Evolutionary conservation across 2,888 invertebrate species (phyloP), one percentile per base, ranked within the genome.

Genomic region (Galeruca laticollis): DNA sequence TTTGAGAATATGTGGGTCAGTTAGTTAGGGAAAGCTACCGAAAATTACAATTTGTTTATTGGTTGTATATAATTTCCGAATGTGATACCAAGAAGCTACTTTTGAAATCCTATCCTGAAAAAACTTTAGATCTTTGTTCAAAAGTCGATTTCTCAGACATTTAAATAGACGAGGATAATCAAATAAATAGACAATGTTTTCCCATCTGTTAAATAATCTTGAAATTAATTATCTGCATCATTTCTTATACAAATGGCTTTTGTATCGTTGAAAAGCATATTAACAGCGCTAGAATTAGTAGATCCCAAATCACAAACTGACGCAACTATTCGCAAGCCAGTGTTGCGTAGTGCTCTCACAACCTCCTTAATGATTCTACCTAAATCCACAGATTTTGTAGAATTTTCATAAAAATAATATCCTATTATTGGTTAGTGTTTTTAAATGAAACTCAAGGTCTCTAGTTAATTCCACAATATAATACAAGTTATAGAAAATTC

Each of bases 251-350:
- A 73, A n/a, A 75, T 49, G 11, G 21, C 63, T 15, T 67, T 52
- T 9, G 72, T 74, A 9, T 76, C 72, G 26, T 69, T 67, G 26
- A 73, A 33, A 35, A 77, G 67, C 9, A n/a, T 21, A 56, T 71
- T 77, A n/a, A n/a, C n/a, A n/a, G n/a, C n/a, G n/a, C n/a, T n/a
- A n/a, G n/a, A n/a, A n/a, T n/a, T n/a, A n/a, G 74, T 75, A 2
- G 76, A 60, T 15, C 78, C 80, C 67, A 80, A 80, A 67, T 81
- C 80, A 72, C 73, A 79, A 43, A 80, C 72, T 8, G 78, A 78
- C 11, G 79, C 79, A n/a, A 79, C 70, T 33, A 80, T 68, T 35
- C 59, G 59, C 2, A 80, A 63, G 1, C 79, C 80, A 37, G 72
- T 60, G 9, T 66, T 47, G 54, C 71, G 64, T 26, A 75, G 59